These are phyloP conservation scores for Hydra vulgaris DNA, from an alignment of 30 jellyfish, hydroid and myxozoan species.

Conservation along the genomic window DNA sequence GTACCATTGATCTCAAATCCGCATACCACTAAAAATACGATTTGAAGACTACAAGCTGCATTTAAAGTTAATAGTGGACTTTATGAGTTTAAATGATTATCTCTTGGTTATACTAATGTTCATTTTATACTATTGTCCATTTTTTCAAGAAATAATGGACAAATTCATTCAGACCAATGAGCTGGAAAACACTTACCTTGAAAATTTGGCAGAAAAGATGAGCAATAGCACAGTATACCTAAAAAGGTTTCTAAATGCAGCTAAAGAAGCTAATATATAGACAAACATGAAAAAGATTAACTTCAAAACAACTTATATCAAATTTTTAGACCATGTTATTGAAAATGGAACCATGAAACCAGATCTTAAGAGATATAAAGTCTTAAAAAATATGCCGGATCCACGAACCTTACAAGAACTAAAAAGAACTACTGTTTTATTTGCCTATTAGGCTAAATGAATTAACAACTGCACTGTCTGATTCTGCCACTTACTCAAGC, in stretches of 20 bases:
- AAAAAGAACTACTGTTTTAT: slow-evolving; percentile 20
- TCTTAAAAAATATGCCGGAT: slow-evolving; percentile 27
- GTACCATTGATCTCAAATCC: slow-evolving; percentile 46
- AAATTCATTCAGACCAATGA: slow-evolving; percentile 19
- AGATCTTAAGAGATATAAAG: slow-evolving; percentile 33
- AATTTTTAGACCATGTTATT: slow-evolving; percentile 7
- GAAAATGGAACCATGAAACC: slow-evolving; percentile 17
- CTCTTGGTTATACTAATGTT: slow-evolving; percentile 49
- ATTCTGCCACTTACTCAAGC: too few species aligned
- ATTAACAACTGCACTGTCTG: slow-evolving; percentile 20
- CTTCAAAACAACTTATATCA: not conserved
- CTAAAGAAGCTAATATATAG: slow-evolving; percentile 4
- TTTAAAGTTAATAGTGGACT: slow-evolving; percentile 28
- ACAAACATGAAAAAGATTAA: too few species aligned
- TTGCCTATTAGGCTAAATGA: slow-evolving; percentile 24
- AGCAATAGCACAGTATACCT: slow-evolving; percentile 17
- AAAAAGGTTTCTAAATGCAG: slow-evolving; percentile 9
- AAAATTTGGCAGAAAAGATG: slow-evolving; percentile 26
- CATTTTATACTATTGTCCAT: too few species aligned
- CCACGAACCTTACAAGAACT: slow-evolving; percentile 11
- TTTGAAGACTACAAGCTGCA: slow-evolving; percentile 22
- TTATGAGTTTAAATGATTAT: slow-evolving; percentile 38
- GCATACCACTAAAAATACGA: slow-evolving; percentile 37
- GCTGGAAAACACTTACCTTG: slow-evolving; percentile 31
- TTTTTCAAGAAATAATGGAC: slow-evolving; percentile 33